Percentiles rank a stretch among this genome's conserved stretches.
Conservation (phyloP, 1,140 invertebrate species). For the Caerostris darwini region DNA sequence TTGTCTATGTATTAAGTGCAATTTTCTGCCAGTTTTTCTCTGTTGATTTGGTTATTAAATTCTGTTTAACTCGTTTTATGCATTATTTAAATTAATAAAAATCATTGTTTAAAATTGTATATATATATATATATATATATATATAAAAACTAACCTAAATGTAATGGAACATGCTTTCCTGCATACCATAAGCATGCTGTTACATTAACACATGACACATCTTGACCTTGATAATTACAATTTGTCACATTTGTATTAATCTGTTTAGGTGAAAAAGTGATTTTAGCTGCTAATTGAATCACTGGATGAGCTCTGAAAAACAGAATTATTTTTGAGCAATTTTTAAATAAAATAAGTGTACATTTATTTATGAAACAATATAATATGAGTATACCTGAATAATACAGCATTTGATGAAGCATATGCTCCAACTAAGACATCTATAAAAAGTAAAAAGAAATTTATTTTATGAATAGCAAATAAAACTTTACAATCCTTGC, state of each 20-base stretch:
- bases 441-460: conserved; percentile 41
- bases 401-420: conserved; percentile 68
- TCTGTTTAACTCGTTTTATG: no score
- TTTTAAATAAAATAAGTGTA: not conserved
- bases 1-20: no score
- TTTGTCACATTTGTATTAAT: conserved; percentile 65
- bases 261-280: conserved; percentile 61
- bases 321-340: no score
- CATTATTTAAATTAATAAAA: no score
- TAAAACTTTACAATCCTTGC: not conserved
- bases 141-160: conserved; percentile 24
- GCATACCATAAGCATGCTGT: conserved; percentile 62
- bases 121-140: no score
- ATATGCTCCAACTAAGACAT: conserved; percentile 76
- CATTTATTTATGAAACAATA: not conserved
- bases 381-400: conserved; percentile 50
- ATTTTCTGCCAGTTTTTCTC: no score
- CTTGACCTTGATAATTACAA: conserved; percentile 53
- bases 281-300: conserved; percentile 37
- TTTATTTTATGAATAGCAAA: not conserved
- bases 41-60: no score
- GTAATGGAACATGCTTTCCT: conserved; percentile 56
- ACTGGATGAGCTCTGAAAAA: conserved; percentile 58
- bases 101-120: no score
- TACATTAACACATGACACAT: conserved; percentile 68